phyloP scores from a whole-genome alignment of 2,113 vertebrate species.

The Anhinga anhinga region DNA sequence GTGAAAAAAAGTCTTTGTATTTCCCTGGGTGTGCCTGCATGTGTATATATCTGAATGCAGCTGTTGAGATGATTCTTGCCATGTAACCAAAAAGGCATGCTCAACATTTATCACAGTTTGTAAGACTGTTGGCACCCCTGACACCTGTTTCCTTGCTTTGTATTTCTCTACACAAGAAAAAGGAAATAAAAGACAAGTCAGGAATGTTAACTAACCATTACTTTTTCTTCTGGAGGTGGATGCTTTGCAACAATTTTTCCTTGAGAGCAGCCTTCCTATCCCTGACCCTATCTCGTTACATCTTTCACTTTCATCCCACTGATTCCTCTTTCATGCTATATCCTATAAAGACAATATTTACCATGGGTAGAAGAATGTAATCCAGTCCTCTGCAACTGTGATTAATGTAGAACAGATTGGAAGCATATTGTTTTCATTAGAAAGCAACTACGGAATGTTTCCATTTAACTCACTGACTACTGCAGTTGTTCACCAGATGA shows the following conservation, averaged over 20 bases:
- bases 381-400: not conserved
- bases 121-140: not conserved
- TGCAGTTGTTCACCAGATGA: not conserved
- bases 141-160: not conserved
- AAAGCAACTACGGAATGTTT: not conserved
- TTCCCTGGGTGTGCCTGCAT: not conserved
- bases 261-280: not conserved
- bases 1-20: fast-evolving
- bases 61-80: not conserved
- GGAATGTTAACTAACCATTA: not conserved
- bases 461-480: not conserved
- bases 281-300: not conserved
- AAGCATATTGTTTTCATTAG: slow-evolving; percentile 15
- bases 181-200: not conserved
- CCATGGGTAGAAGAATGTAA: not conserved
- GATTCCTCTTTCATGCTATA: not conserved
- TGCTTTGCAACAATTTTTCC: not conserved
- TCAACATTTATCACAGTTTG: not conserved
- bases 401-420: not conserved
- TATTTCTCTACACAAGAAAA: not conserved
- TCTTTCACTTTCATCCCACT: not conserved
- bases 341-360: not conserved
- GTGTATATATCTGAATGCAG: not conserved
- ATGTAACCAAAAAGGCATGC: not conserved
- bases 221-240: not conserved